phyloP scores from a whole-genome alignment of 1,140 invertebrate genomes.

The Lysiphlebus fabarum region DNA sequence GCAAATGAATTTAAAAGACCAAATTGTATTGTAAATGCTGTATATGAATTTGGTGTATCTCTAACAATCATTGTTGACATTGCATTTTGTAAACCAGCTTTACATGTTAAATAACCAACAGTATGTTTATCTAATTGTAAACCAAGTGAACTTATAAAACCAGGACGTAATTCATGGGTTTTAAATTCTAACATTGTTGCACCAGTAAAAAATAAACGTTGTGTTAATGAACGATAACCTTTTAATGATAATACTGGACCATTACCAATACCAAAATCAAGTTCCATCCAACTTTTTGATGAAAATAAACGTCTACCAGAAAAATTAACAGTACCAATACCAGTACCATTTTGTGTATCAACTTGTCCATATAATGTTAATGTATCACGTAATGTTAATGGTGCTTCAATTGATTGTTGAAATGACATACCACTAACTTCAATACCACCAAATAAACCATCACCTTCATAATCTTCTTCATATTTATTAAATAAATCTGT shows the following conservation, averaged over 20 bases:
- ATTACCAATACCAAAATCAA: conserved; percentile 76
- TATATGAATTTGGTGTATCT: conserved; percentile 65
- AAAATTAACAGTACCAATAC: conserved; percentile 70
- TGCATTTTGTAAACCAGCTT: conserved; percentile 67
- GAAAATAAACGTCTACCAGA: conserved; percentile 74
- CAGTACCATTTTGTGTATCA: conserved; percentile 82
- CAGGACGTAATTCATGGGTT: conserved; percentile 67
- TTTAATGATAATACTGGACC: conserved; percentile 72
- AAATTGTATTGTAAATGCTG: conserved; percentile 70
- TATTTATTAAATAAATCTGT: conserved; percentile 87
- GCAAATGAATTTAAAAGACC: conserved; percentile 78
- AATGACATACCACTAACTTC: conserved; percentile 91
- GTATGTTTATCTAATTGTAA: conserved; percentile 82
- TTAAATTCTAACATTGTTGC: conserved; percentile 70
- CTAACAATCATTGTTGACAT: conserved; percentile 77
- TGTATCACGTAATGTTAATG: conserved; percentile 80
- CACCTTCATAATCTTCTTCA: conserved; percentile 65
- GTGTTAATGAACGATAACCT: conserved; percentile 68
- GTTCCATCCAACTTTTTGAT: conserved; percentile 79
- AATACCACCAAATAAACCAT: conserved; percentile 66
- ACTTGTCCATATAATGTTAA: conserved; percentile 76
- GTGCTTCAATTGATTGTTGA: conserved; percentile 88
- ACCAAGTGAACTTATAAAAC: conserved; percentile 72
- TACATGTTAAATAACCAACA: conserved; percentile 82
- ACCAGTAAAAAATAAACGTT: conserved; percentile 70